These are phyloP conservation scores for Cnemophilus loriae DNA, from an alignment of 2,113 vertebrate genomes.

Conservation along the genomic window DNA sequence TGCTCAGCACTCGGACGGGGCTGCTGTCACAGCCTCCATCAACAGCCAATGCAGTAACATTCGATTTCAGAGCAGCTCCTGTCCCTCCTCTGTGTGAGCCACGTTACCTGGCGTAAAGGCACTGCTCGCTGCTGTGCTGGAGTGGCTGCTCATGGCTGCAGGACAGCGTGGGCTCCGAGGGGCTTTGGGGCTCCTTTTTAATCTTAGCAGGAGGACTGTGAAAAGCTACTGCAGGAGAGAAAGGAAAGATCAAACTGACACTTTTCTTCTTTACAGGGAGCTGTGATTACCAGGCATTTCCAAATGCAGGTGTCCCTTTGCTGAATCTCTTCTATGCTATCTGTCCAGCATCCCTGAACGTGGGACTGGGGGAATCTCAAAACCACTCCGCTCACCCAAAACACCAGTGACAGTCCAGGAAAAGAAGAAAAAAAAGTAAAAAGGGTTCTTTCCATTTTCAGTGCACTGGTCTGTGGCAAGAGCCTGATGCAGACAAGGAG, in stretches of 20 bases:
- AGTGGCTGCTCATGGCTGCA: conserved; percentile 86
- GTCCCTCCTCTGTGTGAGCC: rapidly evolving
- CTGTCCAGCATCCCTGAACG: neutral
- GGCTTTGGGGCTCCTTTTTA: conserved; percentile 92
- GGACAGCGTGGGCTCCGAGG: conserved; percentile 83
- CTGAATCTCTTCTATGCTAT: neutral
- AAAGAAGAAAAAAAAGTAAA: neutral
- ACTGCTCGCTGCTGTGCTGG: conserved; percentile 87
- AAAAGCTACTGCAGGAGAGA: conserved; percentile 83
- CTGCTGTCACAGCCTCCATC: rapidly evolving
- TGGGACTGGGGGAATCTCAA: neutral
- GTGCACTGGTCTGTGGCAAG: neutral
- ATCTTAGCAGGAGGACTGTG: conserved; percentile 94
- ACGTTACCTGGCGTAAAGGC: conserved; percentile 91
- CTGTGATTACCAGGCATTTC: neutral
- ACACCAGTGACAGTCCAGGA: neutral
- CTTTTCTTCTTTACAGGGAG: neutral
- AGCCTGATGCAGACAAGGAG: neutral
- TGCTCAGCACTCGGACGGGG: neutral
- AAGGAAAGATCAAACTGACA: neutral
- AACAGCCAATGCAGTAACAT: rapidly evolving
- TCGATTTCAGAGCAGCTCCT: neutral
- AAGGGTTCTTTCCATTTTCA: neutral
- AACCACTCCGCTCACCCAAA: neutral
- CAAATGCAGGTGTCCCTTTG: neutral